Conservation (phyloP, 1,140 invertebrate genomes). For the Penaeus vannamei region DNA sequence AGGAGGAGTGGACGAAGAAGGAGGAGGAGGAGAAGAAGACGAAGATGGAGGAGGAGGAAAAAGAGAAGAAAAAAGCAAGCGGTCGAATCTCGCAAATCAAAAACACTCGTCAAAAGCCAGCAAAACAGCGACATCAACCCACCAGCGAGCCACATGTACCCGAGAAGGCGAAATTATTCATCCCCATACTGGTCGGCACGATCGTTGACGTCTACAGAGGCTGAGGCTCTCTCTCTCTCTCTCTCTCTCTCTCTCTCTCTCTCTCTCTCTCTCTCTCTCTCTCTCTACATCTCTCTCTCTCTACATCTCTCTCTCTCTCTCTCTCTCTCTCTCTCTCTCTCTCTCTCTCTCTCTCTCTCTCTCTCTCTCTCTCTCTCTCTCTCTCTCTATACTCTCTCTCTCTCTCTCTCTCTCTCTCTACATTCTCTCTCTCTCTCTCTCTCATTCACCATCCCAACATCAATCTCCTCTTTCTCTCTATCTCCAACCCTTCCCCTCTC, state of each 20-base stretch:
- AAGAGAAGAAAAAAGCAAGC: not conserved
- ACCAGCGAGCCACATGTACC: too few species aligned
- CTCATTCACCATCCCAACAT: too few species aligned
- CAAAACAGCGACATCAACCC: too few species aligned
- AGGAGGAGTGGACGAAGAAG: not conserved
- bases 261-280: not conserved
- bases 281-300: not conserved
- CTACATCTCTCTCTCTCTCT: not conserved
- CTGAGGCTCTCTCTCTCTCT: constrained; percentile 13
- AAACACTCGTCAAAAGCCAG: too few species aligned
- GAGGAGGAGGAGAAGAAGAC: not conserved
- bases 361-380: not conserved
- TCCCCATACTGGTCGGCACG: too few species aligned
- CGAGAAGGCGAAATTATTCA: too few species aligned
- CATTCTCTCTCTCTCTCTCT: not conserved
- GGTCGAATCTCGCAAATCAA: too few species aligned
- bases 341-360: not conserved
- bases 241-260: not conserved
- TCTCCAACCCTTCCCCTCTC: not conserved
- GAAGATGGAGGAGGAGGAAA: not conserved
- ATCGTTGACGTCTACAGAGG: too few species aligned
- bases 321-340: too few species aligned
- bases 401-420: not conserved
- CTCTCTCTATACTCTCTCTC: too few species aligned
- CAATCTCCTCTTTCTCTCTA: not conserved